Evolutionary conservation across 2,888 invertebrate species (phyloP).

Genomic region (Epirrhoe alternata): DNA sequence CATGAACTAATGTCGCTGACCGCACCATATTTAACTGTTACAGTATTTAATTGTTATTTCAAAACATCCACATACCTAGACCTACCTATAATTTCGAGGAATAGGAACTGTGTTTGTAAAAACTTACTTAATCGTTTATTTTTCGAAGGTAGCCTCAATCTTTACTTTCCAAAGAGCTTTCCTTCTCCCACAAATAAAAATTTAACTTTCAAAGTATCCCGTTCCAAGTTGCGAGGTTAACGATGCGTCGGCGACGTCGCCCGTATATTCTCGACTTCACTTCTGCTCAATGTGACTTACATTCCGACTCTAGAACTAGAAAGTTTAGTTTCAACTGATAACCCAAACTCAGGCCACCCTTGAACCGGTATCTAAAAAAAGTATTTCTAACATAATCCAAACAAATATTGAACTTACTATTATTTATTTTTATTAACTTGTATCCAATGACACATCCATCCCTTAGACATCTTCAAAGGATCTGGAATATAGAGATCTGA

Average conservation of each 20-base stretch:
- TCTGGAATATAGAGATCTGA: no score
- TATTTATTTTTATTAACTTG: no score
- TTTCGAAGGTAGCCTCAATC: slow-evolving; percentile 13
- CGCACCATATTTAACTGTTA: no score
- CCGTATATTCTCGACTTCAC: slow-evolving; percentile 22
- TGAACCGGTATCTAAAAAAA: not conserved
- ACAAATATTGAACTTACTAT: no score
- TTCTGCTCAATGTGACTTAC: slow-evolving; percentile 16
- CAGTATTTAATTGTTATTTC: no score
- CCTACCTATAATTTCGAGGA: no score
- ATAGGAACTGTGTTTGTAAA: no score
- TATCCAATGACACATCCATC: no score
- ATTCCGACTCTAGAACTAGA: slow-evolving; percentile 2
- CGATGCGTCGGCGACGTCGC: slow-evolving; percentile 34
- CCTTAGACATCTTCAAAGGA: no score
- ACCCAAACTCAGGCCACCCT: not conserved
- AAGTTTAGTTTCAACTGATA: not conserved
- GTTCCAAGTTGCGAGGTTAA: slow-evolving; percentile 46
- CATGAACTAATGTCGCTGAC: no score
- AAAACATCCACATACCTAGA: no score
- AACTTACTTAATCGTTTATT: not conserved
- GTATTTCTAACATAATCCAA: not conserved
- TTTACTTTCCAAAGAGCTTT: slow-evolving; percentile 19
- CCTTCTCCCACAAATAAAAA: slow-evolving; percentile 34
- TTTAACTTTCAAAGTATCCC: slow-evolving; percentile 47